These are phyloP conservation scores for human (Homo sapiens) DNA, from an alignment of 2,113 vertebrate species.

Conservation along the genomic window GRCh38 chr2:236543501-236544000, in stretches of 20 bases:
- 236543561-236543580: background rate
- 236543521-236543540: background rate
- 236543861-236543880: fast-evolving
- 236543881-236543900: fast-evolving
- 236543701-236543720: too few relatives aligned
- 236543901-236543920: fast-evolving
- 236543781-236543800: background rate
- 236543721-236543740: too few relatives aligned
- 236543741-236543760: background rate
- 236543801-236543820: background rate
- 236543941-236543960: too few relatives aligned
- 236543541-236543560: background rate
- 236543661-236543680: background rate
- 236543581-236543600: fast-evolving
- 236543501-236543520: background rate
- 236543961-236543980: too few relatives aligned
- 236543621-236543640: fast-evolving
- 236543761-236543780: too few relatives aligned
- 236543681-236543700: background rate
- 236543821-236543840: background rate
- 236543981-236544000: too few relatives aligned
- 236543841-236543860: fast-evolving
- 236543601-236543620: too few relatives aligned
- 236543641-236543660: background rate
- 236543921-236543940: too few relatives aligned